Conservation (phyloP, 2,113 vertebrate genomes). For the Chaetops frenatus region DNA sequence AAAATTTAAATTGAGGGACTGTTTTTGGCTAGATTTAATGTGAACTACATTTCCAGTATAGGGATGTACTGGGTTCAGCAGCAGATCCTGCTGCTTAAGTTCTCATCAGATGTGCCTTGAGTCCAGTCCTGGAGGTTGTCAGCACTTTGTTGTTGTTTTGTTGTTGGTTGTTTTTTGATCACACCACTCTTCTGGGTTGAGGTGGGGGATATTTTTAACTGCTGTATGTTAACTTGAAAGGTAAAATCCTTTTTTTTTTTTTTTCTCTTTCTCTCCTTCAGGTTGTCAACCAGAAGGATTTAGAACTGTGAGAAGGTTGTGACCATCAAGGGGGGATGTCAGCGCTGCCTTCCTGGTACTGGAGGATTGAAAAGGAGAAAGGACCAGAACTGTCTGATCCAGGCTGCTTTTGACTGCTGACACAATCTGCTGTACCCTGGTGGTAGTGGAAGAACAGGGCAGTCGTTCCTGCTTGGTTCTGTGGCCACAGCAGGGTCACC, state of each 20-base stretch:
- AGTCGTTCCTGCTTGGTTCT: not conserved
- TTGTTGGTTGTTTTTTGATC: not conserved
- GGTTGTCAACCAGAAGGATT: constrained; percentile 18
- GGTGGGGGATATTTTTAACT: not conserved
- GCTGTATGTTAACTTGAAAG: not conserved
- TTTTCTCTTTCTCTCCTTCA: not conserved
- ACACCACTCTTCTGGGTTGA: not conserved
- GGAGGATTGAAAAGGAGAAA: not conserved
- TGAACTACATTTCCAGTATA: not conserved
- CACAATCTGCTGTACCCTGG: not conserved
- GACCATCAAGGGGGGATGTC: constrained; percentile 17
- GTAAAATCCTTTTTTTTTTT: not conserved
- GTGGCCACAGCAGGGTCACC: not conserved
- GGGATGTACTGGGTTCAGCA: not conserved
- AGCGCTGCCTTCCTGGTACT: not conserved
- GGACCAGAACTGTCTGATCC: not conserved
- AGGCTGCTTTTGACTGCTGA: not conserved
- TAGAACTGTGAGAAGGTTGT: not conserved
- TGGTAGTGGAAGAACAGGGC: not conserved
- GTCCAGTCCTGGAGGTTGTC: not conserved
- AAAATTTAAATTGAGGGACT: not conserved
- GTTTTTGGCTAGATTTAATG: not conserved
- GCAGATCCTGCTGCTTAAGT: not conserved
- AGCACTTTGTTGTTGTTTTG: not conserved
- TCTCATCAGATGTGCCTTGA: not conserved